A percentile compares a stretch with the other conserved stretches of the same genome.
These are phyloP conservation scores for Lordiphosa fenestrarum DNA, from an alignment of 2,888 invertebrate species.

Conservation along the genomic window DNA sequence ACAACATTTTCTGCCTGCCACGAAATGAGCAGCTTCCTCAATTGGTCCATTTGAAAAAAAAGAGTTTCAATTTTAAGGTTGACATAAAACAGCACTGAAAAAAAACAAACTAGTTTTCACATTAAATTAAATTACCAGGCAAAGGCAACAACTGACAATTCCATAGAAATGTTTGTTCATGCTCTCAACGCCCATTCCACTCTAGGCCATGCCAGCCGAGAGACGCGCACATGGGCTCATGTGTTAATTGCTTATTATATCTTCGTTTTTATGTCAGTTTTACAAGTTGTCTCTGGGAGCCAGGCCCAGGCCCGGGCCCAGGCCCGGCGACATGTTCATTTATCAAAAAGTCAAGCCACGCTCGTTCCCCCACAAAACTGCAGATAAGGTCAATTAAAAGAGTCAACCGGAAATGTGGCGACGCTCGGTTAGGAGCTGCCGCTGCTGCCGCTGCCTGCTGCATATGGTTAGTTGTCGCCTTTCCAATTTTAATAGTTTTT, in stretches of 20 bases:
- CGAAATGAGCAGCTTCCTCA: constrained; percentile 23
- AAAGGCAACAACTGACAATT: constrained; percentile 43
- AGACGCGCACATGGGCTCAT: constrained; percentile 40
- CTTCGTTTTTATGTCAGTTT: constrained; percentile 66
- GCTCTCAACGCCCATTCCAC: constrained; percentile 61
- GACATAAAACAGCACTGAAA: constrained; percentile 38
- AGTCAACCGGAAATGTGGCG: constrained; percentile 78
- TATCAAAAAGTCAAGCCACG: constrained; percentile 73
- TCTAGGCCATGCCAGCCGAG: background rate
- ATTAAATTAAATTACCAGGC: constrained; percentile 69
- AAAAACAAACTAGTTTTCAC: constrained; percentile 57
- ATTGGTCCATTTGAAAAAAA: constrained; percentile 46
- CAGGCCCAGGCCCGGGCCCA: constrained; percentile 22
- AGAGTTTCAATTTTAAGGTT: constrained; percentile 46
- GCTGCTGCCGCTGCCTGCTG: no score
- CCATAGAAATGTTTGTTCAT: constrained; percentile 54
- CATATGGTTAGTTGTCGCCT: constrained; percentile 20
- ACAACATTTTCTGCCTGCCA: no score
- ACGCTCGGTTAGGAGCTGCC: constrained; percentile 52
- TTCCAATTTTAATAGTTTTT: constrained; percentile 26
- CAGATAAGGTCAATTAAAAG: constrained; percentile 78
- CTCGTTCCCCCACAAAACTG: constrained; percentile 41
- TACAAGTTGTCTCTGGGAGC: constrained; percentile 36
- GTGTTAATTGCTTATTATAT: constrained; percentile 73
- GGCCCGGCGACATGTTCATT: constrained; percentile 61